Conservation (phyloP, 2,797 vertebrate species). For the Manis javanica region DNA sequence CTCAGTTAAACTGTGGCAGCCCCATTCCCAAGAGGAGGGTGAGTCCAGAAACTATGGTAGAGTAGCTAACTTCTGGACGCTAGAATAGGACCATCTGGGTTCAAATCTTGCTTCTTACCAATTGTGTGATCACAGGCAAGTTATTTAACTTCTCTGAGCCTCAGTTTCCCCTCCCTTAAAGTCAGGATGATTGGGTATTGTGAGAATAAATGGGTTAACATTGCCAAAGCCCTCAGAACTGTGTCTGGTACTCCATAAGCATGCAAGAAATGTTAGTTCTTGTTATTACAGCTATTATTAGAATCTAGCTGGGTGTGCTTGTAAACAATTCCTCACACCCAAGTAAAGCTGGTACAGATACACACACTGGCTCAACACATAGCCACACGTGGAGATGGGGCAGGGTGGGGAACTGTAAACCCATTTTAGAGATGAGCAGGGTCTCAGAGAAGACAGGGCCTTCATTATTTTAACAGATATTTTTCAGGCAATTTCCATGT, state of each 20-base stretch:
- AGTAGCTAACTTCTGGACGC: not conserved
- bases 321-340: constrained; percentile 42
- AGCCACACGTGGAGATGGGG: not conserved
- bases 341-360: not conserved
- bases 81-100: not conserved
- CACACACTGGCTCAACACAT: not conserved
- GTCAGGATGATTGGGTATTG: constrained; percentile 45
- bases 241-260: constrained; percentile 33
- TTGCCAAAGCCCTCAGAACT: constrained; percentile 45
- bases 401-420: not conserved
- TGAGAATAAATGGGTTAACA: constrained; percentile 58
- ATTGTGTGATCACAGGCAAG: constrained; percentile 16
- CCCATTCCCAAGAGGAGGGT: not conserved
- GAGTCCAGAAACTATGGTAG: not conserved
- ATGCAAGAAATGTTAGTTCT: constrained; percentile 69
- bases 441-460: not conserved
- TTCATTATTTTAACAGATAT: not conserved
- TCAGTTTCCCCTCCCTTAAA: constrained; percentile 50
- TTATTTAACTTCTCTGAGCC: not conserved
- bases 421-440: constrained; percentile 35
- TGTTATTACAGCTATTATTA: constrained; percentile 70
- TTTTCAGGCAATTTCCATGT: not conserved
- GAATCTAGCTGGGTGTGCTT: constrained; percentile 21
- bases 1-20: not conserved
- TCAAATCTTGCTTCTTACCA: constrained; percentile 27